Evolutionary conservation across 1,140 invertebrate genomes (phyloP).

Genomic region (Copidosoma floridanum): DNA sequence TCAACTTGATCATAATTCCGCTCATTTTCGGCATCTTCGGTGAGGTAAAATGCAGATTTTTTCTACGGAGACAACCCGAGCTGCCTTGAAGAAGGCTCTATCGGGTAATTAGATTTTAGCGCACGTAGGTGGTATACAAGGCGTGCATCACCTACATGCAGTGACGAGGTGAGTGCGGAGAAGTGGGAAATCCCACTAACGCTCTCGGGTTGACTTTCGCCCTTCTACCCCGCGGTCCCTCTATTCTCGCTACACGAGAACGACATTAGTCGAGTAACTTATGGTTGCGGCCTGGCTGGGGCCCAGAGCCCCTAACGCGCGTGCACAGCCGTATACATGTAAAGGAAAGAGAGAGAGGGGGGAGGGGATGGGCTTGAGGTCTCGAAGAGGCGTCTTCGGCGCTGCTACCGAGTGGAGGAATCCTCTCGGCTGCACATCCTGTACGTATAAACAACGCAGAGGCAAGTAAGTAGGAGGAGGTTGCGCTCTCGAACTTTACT

Average conservation of each 20-base stretch:
- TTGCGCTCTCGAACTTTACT: constrained; percentile 36
- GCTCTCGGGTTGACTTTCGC: neutral
- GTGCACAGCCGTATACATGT: no score
- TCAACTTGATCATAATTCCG: no score
- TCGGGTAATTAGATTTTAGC: constrained; percentile 30
- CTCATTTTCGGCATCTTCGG: no score
- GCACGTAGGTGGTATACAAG: neutral
- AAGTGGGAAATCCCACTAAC: constrained; percentile 30
- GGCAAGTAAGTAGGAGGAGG: neutral
- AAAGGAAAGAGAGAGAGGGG: no score
- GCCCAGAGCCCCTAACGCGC: constrained; percentile 16
- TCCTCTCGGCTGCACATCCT: constrained; percentile 30
- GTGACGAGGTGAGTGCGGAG: neutral
- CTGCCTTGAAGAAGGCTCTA: constrained; percentile 19
- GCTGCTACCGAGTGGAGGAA: constrained; percentile 22
- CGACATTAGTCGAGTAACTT: constrained; percentile 50
- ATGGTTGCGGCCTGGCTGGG: constrained; percentile 43
- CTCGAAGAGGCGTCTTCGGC: constrained; percentile 29
- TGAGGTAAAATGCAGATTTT: no score
- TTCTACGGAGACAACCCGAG: no score
- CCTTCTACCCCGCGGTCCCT: neutral
- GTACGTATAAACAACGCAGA: neutral
- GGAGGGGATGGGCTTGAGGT: constrained; percentile 6
- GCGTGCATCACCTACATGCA: neutral
- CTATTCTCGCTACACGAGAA: constrained; percentile 42